Percentiles rank a stretch among this genome's conserved stretches.
Evolutionary conservation across 2,113 vertebrate genomes (phyloP).

Genomic region (Oreochromis tanganicae): DNA sequence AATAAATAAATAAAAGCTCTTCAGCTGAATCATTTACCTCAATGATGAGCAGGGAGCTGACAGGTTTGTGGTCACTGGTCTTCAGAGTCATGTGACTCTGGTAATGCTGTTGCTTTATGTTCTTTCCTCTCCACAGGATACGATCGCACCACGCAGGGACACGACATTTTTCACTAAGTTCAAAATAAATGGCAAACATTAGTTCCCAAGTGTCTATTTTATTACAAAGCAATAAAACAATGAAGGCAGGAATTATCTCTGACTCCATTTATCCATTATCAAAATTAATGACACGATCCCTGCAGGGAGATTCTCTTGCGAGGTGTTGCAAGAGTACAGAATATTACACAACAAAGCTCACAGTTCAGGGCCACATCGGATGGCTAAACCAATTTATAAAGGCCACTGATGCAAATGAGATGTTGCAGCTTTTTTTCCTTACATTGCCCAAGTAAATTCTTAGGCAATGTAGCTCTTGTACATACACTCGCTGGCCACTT

Average conservation of each 20-base stretch:
- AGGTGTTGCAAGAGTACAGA: not conserved
- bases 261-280: not conserved
- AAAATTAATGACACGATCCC: not conserved
- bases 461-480: not conserved
- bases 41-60: constrained; percentile 84
- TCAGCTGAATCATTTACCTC: constrained; percentile 74
- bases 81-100: constrained; percentile 89
- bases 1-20: not conserved
- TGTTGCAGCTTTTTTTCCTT: not conserved
- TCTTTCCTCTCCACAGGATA: constrained; percentile 89
- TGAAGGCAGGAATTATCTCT: not conserved
- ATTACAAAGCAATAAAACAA: not conserved
- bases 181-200: not conserved
- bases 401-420: not conserved
- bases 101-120: constrained; percentile 82
- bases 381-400: not conserved
- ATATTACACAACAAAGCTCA: not conserved
- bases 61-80: constrained; percentile 96
- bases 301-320: not conserved
- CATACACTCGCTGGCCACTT: not conserved
- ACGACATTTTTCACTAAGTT: constrained; percentile 88
- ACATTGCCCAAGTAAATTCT: not conserved
- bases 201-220: not conserved
- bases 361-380: not conserved
- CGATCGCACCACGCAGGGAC: constrained; percentile 95